These are phyloP conservation scores for Sminthurides bifidus DNA, from an alignment of 1,140 invertebrate species.

Conservation along the genomic window DNA sequence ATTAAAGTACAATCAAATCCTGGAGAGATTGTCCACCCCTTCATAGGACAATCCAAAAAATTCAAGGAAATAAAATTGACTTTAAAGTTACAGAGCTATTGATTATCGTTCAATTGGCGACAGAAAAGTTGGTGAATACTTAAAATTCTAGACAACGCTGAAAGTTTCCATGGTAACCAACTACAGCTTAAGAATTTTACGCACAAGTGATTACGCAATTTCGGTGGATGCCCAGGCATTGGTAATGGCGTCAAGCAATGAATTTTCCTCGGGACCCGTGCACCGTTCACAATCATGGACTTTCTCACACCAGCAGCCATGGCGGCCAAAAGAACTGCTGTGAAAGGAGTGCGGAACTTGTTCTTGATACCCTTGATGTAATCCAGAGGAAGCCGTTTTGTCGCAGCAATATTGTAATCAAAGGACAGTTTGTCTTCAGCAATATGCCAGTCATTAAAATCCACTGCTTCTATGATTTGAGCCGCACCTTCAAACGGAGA, in stretches of 20 bases:
- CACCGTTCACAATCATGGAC: conserved; percentile 11
- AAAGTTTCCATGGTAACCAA: no score
- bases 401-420: conserved; percentile 1
- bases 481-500: conserved; percentile 4
- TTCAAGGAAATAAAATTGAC: not conserved
- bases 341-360: conserved; percentile 9
- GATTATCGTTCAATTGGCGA: no score
- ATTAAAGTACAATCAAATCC: no score
- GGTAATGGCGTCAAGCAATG: conserved; percentile 14
- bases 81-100: not conserved
- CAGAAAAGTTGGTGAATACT: no score
- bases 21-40: no score
- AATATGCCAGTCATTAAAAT: conserved; percentile 15
- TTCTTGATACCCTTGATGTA: conserved; percentile 24
- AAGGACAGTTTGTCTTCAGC: conserved; percentile 1
- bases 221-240: conserved; percentile 22
- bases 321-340: conserved; percentile 11
- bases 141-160: no score
- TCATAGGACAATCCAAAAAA: not conserved
- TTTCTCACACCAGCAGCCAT: conserved; percentile 16
- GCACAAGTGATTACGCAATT: conserved; percentile 14
- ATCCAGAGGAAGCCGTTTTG: conserved; percentile 8
- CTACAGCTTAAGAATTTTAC: no score
- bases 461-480: conserved; percentile 8
- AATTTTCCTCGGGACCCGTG: conserved; percentile 13